phyloP scores from a whole-genome alignment of 2,888 invertebrate genomes.

The Epinotia demarniana region DNA sequence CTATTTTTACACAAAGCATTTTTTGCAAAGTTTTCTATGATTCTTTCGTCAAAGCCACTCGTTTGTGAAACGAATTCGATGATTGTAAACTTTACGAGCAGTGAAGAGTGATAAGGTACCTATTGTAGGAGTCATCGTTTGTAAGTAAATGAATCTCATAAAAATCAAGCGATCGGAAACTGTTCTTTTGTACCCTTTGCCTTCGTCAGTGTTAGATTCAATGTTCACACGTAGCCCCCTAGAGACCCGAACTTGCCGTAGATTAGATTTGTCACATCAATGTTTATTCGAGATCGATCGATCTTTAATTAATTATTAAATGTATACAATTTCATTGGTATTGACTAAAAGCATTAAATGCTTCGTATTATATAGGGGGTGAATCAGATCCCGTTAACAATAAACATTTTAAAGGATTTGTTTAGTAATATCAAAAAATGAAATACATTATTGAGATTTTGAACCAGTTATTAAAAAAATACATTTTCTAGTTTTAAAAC shows the following conservation, averaged over 20 bases:
- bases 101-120: slow-evolving; percentile 81
- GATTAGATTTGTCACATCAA: slow-evolving; percentile 77
- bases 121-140: slow-evolving; percentile 75
- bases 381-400: slow-evolving; percentile 64
- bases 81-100: slow-evolving; percentile 79
- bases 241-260: slow-evolving; percentile 74
- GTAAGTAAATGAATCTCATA: slow-evolving; percentile 71
- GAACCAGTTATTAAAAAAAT: slow-evolving; percentile 60
- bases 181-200: slow-evolving; percentile 69
- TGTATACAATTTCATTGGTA: slow-evolving; percentile 79
- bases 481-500: slow-evolving; percentile 65
- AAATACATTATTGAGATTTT: slow-evolving; percentile 52
- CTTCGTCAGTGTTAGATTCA: slow-evolving; percentile 80
- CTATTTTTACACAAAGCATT: slow-evolving; percentile 80
- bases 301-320: slow-evolving; percentile 73
- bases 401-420: slow-evolving; percentile 57
- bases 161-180: slow-evolving; percentile 70
- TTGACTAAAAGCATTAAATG: slow-evolving; percentile 77
- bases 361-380: slow-evolving; percentile 73
- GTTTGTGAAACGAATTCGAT: slow-evolving; percentile 72
- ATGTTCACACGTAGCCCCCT: slow-evolving; percentile 77
- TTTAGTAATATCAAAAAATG: slow-evolving; percentile 59
- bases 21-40: slow-evolving; percentile 71
- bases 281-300: slow-evolving; percentile 76
- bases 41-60: slow-evolving; percentile 76